A percentile compares a stretch with the other conserved stretches of the same genome.
phyloP scores from a whole-genome alignment of 2,888 invertebrate genomes.

The Eugnorisma glareosa region DNA sequence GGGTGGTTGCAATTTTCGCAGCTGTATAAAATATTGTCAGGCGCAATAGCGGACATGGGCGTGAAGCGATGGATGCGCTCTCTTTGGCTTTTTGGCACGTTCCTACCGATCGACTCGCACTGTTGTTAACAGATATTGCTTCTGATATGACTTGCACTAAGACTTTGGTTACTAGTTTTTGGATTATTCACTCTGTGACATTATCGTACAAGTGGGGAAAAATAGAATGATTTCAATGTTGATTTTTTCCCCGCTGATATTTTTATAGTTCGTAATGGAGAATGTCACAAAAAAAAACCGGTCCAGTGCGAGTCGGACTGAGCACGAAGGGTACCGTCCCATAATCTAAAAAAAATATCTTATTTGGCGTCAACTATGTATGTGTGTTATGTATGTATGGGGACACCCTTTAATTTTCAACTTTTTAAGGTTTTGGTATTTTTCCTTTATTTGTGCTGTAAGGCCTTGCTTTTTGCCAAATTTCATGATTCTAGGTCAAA shows the following conservation, averaged over 20 bases:
- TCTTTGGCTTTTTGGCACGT: constrained; percentile 84
- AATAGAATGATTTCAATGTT: not conserved
- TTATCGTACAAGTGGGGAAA: not conserved
- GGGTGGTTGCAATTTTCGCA: constrained; percentile 86
- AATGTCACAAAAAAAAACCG: no score
- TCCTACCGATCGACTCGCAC: constrained; percentile 50
- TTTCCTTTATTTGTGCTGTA: no score
- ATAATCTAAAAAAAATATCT: no score
- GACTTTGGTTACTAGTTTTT: not conserved
- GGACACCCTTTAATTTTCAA: no score
- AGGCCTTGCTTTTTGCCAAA: no score
- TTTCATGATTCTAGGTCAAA: no score
- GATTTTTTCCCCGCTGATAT: not conserved
- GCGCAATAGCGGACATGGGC: constrained; percentile 74
- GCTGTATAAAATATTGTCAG: constrained; percentile 87
- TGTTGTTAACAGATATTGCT: constrained; percentile 55
- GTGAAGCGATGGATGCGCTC: constrained; percentile 76
- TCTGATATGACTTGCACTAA: constrained; percentile 36
- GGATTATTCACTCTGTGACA: not conserved
- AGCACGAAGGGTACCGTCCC: no score
- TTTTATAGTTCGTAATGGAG: no score
- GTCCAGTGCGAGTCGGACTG: no score
- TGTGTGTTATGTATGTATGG: no score
- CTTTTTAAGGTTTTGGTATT: no score
- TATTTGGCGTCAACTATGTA: no score